Evolutionary conservation across 2,888 invertebrate genomes (phyloP).

Genomic region (Lutraria lutraria): DNA sequence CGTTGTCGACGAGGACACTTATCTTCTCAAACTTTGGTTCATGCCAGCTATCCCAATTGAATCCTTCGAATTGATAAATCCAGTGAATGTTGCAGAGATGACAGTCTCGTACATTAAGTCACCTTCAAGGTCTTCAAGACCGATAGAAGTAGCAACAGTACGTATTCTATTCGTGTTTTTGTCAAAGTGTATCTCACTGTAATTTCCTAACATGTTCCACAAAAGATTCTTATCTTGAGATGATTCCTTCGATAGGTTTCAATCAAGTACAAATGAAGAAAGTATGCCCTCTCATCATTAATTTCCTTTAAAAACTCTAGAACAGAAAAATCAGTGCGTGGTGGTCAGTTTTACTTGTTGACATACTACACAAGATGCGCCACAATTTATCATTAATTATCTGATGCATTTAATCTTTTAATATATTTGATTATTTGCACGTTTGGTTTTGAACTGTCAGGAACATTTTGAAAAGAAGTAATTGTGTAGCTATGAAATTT

Average conservation of each 20-base stretch:
- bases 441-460: too few species aligned
- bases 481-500: not conserved
- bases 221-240: not conserved
- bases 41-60: slow-evolving; percentile 10
- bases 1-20: slow-evolving; percentile 24
- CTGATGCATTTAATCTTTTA: not conserved
- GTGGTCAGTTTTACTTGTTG: too few species aligned
- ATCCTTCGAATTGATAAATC: slow-evolving; percentile 20
- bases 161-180: not conserved
- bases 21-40: slow-evolving; percentile 40
- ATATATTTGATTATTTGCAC: too few species aligned
- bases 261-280: not conserved
- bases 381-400: too few species aligned
- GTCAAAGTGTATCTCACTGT: not conserved
- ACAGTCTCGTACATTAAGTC: slow-evolving; percentile 35
- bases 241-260: not conserved
- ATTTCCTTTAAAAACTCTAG: not conserved
- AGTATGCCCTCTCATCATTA: not conserved
- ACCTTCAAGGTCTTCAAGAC: not conserved
- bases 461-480: not conserved
- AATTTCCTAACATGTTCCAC: not conserved
- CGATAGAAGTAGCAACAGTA: slow-evolving; percentile 15
- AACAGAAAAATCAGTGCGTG: not conserved
- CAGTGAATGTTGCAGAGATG: slow-evolving; percentile 14
- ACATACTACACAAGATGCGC: too few species aligned